Evolutionary conservation across 2,888 invertebrate genomes (phyloP), one percentile per base, ranked within the genome.

Genomic region (Melanostoma mellinum): DNA sequence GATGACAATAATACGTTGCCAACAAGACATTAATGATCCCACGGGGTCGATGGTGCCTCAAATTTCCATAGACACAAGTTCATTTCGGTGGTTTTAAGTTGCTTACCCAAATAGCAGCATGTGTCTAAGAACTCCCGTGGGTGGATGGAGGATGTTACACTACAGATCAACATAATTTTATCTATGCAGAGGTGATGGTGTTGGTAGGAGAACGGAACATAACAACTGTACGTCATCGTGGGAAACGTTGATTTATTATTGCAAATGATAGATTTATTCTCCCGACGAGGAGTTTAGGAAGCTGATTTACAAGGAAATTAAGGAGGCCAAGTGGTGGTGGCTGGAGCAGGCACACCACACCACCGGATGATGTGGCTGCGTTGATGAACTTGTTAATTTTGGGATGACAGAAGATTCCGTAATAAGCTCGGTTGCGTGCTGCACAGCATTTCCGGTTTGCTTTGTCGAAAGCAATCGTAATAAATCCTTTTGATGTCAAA

Each of bases 211-310:
- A 67, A 63, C 73, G 46, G 61, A 42, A 61, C 63, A 77, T 52
- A 73, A 73, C 77, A 82, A 77, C 77, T 77, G 82, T 46, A 67
- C 42, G 68, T 69, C 69, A 73, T 71, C 74, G 75, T 78, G 79
- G 79, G 79, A 79, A 84, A 84, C 61, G 56, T 78, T 84, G 79
- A 84, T 84, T 84, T 84, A 84, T 84, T 61, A 58, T 78, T 74
- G 75, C 74, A 84, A 84, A 84, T 67, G 84, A 67, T 55, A 75
- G 84, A 84, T 84, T 84, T 84, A 84, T 84, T 84, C 71, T 67
- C 20, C 20, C 65, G 58, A 63, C 48, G 52, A 69, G 48, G 56
- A 60, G 65, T n/a, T 60, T 48, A 71, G 65, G 58, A 65, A 65
- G 38, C 63, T 53, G 71, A 58, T 71, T 80, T 75, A 44, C 44